Percentiles rank a stretch among this genome's conserved stretches.
Conservation (phyloP, 2,888 invertebrate species). For the Chymomyza caudatula region DNA sequence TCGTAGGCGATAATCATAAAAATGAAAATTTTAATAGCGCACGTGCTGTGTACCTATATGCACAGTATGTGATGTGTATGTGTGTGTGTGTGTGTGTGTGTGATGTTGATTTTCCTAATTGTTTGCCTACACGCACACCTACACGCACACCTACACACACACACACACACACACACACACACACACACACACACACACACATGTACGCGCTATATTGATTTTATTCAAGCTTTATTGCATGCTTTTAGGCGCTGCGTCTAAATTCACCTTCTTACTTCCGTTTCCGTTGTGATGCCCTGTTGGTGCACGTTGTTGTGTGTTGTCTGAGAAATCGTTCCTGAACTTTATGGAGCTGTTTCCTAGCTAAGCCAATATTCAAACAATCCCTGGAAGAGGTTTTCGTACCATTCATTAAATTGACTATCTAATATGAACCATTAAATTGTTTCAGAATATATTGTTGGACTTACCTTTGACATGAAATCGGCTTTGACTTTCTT, state of each 20-base stretch:
- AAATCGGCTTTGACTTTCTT: neutral
- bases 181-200: slow-evolving; percentile 9
- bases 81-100: slow-evolving; percentile 15
- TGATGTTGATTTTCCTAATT: slow-evolving; percentile 19
- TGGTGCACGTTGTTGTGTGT: neutral
- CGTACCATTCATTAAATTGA: no score
- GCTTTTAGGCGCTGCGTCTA: slow-evolving; percentile 34
- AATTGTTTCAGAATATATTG: neutral
- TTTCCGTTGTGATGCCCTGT: slow-evolving; percentile 26
- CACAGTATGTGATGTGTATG: no score
- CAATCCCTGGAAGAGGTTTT: no score
- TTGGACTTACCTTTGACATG: neutral
- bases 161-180: slow-evolving; percentile 8
- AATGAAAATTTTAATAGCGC: slow-evolving; percentile 61
- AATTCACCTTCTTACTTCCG: slow-evolving; percentile 18
- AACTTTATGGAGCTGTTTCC: no score
- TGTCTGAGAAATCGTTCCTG: no score
- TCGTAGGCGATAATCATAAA: slow-evolving; percentile 65
- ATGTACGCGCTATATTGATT: slow-evolving; percentile 49
- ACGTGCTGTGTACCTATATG: slow-evolving; percentile 23
- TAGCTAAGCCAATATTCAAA: no score
- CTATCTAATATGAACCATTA: no score
- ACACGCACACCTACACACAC: slow-evolving; percentile 15
- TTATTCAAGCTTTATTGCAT: slow-evolving; percentile 28
- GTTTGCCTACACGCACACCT: neutral